Percentiles rank a stretch among this genome's conserved stretches.
Evolutionary conservation across 2,113 vertebrate genomes (phyloP).

Genomic region (Abramis brama): DNA sequence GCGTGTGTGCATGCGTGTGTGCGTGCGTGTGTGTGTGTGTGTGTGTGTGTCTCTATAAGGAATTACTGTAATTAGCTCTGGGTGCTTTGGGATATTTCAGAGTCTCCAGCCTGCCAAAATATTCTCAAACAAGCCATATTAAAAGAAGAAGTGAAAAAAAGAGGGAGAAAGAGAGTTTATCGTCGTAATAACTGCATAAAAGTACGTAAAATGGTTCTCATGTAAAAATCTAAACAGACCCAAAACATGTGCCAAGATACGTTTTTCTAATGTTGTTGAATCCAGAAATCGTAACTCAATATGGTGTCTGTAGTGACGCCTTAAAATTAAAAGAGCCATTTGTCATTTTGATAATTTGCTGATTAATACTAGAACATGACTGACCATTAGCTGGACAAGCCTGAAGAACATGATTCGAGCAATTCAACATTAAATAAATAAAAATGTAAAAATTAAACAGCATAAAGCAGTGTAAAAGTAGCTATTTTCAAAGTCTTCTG

Average conservation of each 20-base stretch:
- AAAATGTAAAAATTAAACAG: too few relatives aligned
- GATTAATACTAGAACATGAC: not conserved
- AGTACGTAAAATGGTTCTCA: not conserved
- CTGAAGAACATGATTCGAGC: not conserved
- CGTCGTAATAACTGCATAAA: not conserved
- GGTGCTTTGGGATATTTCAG: not conserved
- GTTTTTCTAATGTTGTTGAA: not conserved
- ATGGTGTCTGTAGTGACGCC: not conserved
- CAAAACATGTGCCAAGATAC: not conserved
- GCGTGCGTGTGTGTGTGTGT: not conserved
- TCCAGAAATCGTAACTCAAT: not conserved
- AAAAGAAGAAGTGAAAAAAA: not conserved
- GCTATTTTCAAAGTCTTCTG: too few relatives aligned
- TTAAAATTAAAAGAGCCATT: not conserved
- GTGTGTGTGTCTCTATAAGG: not conserved
- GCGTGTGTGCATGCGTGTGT: not conserved
- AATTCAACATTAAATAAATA: not conserved
- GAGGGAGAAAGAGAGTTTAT: not conserved
- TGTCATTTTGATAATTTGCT: not conserved
- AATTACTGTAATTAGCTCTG: slow-evolving; percentile 23
- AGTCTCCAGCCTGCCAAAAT: slow-evolving; percentile 5
- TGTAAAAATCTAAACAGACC: not conserved
- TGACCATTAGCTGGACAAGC: not conserved
- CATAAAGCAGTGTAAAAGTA: too few relatives aligned
- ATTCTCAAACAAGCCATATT: not conserved